These are phyloP conservation scores for Zalophus californianus DNA, from an alignment of 2,797 vertebrate species.

Conservation along the genomic window DNA sequence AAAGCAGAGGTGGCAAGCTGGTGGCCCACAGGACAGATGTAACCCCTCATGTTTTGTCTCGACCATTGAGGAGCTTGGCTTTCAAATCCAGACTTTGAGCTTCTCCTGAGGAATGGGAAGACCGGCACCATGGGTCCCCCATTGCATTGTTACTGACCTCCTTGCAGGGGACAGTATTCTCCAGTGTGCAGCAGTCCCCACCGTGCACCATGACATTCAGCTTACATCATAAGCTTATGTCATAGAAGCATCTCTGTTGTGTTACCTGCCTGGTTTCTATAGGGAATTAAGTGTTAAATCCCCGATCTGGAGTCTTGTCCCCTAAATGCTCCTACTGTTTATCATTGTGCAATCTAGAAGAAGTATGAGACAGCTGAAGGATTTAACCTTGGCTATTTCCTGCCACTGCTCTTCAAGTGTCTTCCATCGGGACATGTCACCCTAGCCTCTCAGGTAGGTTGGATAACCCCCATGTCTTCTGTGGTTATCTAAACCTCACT, in stretches of 20 bases:
- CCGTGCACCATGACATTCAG: background rate
- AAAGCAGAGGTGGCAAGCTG: background rate
- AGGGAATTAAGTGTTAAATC: background rate
- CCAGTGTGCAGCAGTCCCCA: background rate
- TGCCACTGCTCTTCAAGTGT: background rate
- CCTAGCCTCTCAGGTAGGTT: background rate
- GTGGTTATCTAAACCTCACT: background rate
- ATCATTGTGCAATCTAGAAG: background rate
- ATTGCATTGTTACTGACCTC: background rate
- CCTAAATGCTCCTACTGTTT: background rate
- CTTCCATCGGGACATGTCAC: accelerated
- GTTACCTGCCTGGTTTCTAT: background rate
- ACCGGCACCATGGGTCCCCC: background rate
- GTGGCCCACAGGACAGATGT: background rate
- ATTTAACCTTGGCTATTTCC: background rate
- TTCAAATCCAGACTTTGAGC: background rate
- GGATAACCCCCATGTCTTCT: background rate
- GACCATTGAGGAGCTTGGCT: background rate
- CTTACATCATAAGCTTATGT: background rate
- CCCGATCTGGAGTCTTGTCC: background rate
- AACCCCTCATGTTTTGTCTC: background rate
- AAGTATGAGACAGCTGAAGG: background rate
- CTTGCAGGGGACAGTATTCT: background rate
- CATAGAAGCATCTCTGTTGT: background rate
- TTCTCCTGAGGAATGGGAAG: background rate